A percentile compares a stretch with the other conserved stretches of the same genome.
These are phyloP conservation scores for Sceloporus undulatus DNA, from an alignment of 2,113 vertebrate species.

Conservation along the genomic window DNA sequence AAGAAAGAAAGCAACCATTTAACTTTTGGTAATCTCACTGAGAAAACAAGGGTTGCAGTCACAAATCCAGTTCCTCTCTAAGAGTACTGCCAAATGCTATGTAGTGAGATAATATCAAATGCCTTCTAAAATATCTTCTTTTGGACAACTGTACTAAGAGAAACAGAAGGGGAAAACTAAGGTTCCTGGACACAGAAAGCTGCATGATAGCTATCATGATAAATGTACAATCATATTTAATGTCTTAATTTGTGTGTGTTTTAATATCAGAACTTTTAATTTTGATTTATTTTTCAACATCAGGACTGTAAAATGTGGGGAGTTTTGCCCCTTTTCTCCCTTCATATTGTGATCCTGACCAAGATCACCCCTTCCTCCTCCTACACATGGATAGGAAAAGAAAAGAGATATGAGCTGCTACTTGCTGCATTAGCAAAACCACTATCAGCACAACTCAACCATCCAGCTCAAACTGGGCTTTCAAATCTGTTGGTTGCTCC, in stretches of 20 bases:
- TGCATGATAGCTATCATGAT: neutral
- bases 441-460: neutral
- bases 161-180: neutral
- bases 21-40: neutral
- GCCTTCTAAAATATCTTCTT: slow-evolving; percentile 12
- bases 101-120: neutral
- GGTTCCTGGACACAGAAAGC: neutral
- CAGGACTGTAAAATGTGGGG: neutral
- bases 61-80: neutral
- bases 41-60: neutral
- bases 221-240: neutral
- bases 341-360: neutral
- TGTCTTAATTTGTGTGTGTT: neutral
- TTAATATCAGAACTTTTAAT: neutral
- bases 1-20: neutral
- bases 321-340: neutral
- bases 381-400: no score
- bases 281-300: neutral
- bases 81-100: neutral
- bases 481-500: neutral
- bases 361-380: neutral
- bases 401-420: neutral
- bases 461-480: neutral
- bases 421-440: neutral
- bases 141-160: neutral